Conservation (phyloP, 2,888 invertebrate species). For the Apodemia duryi region DNA sequence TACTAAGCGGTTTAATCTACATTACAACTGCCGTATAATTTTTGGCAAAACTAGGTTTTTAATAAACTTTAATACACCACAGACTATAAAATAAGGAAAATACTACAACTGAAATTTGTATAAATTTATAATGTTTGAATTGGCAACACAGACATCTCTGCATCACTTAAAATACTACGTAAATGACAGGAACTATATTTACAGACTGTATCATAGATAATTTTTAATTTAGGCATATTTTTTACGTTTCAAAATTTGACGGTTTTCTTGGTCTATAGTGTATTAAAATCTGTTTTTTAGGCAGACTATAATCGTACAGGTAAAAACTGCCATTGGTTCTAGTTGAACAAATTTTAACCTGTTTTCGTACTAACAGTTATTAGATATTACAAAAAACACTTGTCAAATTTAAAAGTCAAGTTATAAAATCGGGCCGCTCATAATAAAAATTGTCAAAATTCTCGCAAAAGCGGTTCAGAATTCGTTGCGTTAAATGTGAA, state of each 20-base stretch:
- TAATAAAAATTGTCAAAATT: constrained; percentile 4
- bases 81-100: not conserved
- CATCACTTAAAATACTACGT: not conserved
- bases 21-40: too few relatives aligned
- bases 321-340: constrained; percentile 5
- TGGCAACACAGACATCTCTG: not conserved
- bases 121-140: not conserved
- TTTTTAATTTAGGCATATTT: not conserved
- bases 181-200: not conserved
- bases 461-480: constrained; percentile 8
- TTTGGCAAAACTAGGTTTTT: constrained; percentile 62
- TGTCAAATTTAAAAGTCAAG: constrained; percentile 12
- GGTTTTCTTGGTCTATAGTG: not conserved
- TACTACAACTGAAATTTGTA: not conserved
- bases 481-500: constrained; percentile 6
- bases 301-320: not conserved
- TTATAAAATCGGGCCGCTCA: constrained; percentile 11
- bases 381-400: constrained; percentile 2
- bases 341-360: not conserved
- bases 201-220: too few relatives aligned
- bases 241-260: not conserved
- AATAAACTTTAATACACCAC: constrained; percentile 26
- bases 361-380: not conserved
- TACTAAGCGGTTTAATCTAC: too few relatives aligned
- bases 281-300: constrained; percentile 3